These are phyloP conservation scores for Norana najaformis DNA, from an alignment of 2,888 invertebrate species.

Conservation along the genomic window DNA sequence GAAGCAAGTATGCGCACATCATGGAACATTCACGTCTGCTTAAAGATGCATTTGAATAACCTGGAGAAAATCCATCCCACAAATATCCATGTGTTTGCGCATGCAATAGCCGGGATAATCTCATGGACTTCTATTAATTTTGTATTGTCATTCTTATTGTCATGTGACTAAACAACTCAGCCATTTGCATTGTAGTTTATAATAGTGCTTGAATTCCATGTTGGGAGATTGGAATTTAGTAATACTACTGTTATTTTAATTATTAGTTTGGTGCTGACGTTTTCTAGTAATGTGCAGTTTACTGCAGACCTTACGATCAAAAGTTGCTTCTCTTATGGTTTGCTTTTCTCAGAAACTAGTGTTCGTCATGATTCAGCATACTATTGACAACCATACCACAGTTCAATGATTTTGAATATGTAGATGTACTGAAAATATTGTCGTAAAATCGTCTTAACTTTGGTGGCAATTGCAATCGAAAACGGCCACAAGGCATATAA, in stretches of 20 bases:
- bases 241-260: background rate
- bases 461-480: background rate
- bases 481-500: too few relatives aligned
- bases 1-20: constrained; percentile 89
- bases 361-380: background rate
- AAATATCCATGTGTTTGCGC: background rate
- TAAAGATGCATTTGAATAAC: constrained; percentile 55
- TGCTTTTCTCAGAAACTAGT: background rate
- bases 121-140: background rate
- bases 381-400: background rate
- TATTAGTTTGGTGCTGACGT: background rate
- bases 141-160: constrained; percentile 5
- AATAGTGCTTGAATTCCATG: background rate
- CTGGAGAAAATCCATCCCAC: background rate
- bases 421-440: background rate
- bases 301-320: background rate
- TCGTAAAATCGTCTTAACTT: background rate
- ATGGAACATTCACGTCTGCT: constrained; percentile 63
- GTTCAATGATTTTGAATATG: background rate
- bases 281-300: background rate
- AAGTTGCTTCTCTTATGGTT: background rate
- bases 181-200: background rate
- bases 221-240: background rate
- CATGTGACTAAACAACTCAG: background rate
- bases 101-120: background rate